Evolutionary conservation across 1,140 invertebrate genomes (phyloP), one percentile per base, ranked within the genome.

Genomic region (Magallana ariakensis): DNA sequence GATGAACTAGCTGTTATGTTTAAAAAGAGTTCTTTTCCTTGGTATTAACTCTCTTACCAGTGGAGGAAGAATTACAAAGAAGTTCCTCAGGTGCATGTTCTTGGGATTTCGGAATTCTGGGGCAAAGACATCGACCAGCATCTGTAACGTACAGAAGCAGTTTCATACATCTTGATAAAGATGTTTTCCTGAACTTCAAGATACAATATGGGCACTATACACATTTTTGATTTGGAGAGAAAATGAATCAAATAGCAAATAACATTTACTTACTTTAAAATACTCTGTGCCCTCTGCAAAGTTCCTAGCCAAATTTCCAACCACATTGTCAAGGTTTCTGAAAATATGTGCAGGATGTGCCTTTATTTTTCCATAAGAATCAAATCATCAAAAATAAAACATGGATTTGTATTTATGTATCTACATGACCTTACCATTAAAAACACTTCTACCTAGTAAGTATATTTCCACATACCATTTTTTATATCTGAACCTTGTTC

Each of bases 201-300:
- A 46, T 46, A 46, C 33, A 62, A 62, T 62, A 62, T 62, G 60
- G 0, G 8, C 33, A 33, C 33, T 1, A 46, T 46, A 46, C 33
- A 5, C 5, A 33, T 46, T 1, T 33, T 33, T 33, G 0, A 46
- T 46, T 46, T 1, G 3, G 33, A 46, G 33, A 46, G 33, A 4
- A 46, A 5, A 46, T 62, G 15, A 19, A 84, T 84, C 15, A 19
- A 26, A 11, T 46, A 26, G 46, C 16, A 56, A 80, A 86, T 8
- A 60, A 85, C 4, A 54, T 1, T 16, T 75, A 89, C 83, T 90
- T 92, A 96, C 96, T 95, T 98, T 98, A 92, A 99, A 99, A 95
- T 99, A 99, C 94, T 99, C 98, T 8, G 98, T 98, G 33, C 97
- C 97, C 93, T 98, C 97, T 56, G 97, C 97, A 93, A 99, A 98